Evolutionary conservation across 2,888 invertebrate species (phyloP), one percentile per base, ranked within the genome.

Genomic region (Drosophila ustulata): DNA sequence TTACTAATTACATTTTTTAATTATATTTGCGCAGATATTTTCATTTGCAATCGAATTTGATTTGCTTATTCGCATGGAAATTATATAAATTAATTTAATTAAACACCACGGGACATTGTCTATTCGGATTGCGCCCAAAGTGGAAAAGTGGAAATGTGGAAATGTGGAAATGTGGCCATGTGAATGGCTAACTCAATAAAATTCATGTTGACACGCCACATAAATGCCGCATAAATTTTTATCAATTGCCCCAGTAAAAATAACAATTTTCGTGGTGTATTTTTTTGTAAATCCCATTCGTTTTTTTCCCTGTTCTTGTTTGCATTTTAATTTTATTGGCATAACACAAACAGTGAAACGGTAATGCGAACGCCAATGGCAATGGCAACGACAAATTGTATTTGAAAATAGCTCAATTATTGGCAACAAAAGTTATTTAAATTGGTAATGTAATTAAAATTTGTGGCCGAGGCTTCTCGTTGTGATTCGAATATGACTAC

Each of bases 31-130:
- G 18, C 41, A 58, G 26, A n/a, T 55, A 53, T 53, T 52, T 59
- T 7, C 13, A 28, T 47, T 41, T 13, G 51, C 61, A 61, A 34
- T 51, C 59, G 45, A 49, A 64, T 73, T 69, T 34, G 39, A 58
- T 51, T 62, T 70, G 37, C 25, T 11, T 39, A n/a, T 30, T 49
- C 7, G 50, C 23, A 18, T 58, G 55, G 39, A 47, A 64, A 64
- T 51, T 47, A 13, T 50, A 77, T 56, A 50, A 86, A 68, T 67
- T 75, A 59, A 82, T 82, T 84, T 41, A 61, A 87, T 81, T 78
- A 45, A 47, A 49, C 39, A 37, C 46, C 66, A 34, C 46, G 30
- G 23, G 58, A 65, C 55, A 34, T 65, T 67, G 69, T 59, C 32
- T 25, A 43, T 68, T 59, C 26, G 30, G 25, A 55, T 30, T 63